Base-by-base conservation (phyloP, 2,113 vertebrate species). In the Mobula hypostoma region DNA sequence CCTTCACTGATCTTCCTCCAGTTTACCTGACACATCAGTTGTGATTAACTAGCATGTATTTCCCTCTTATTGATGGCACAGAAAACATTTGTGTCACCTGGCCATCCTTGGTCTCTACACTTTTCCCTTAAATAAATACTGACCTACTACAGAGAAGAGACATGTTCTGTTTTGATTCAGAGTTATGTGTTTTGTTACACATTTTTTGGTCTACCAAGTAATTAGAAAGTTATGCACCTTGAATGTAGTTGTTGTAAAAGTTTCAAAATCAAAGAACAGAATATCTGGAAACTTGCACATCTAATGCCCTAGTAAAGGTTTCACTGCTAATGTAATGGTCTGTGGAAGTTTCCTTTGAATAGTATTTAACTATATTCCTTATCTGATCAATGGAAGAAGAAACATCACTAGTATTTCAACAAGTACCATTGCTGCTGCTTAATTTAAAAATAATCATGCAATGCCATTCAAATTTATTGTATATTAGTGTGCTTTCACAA, bases 261-360 rank as follows among this genome's bases (percentile, higher is more conserved):
- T 68, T 6, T 8, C 7, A 66, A 66, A 66, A 66, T 2, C 1
- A 66, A 66, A 66, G 63, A 66, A 14, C 63, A 3, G 1, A 61
- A 36, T 19, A 24, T n/a, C 14, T 7, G 87, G 63, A 76, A 21
- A 48, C 36, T 70, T 94, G 63, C 70, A 83, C 66, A 58, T 94
- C 88, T 48, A 48, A 48, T 48, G 48, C 48, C 48, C 48, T 1
- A 48, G 48, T 48, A 48, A 48, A 48, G 48, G 48, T 48, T 48
- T 48, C 3, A 4, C 48, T 48, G 1, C 48, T 48, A 48, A 48
- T 48, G 1, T 48, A 48, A 48, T 48, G 48, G 48, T 95, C 95
- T 94, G 94, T 95, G 94, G 83, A 94, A 90, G 94, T 96, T 94
- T 96, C 94, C 94, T 95, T 95, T 94, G 74, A 94, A 11, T 40